Base-by-base conservation (phyloP, 2,888 invertebrate genomes). In the Apeira syringaria region DNA sequence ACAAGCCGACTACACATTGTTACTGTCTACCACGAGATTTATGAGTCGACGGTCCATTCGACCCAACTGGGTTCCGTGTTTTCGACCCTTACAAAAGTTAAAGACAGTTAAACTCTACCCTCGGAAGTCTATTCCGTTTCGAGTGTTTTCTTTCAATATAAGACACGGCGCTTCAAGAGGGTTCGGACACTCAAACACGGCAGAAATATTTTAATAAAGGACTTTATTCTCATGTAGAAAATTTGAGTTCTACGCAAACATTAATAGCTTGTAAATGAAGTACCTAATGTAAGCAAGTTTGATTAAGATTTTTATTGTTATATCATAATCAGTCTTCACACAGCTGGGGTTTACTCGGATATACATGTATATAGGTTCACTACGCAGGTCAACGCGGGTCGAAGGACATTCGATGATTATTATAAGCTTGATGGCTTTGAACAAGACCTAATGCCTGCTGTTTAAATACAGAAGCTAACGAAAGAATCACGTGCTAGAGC, bases 1-100 rank as follows among this genome's bases (percentile, higher is more conserved):
- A 66, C 64, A 62, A 59, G 61, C 60, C 51, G 52, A 64, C 60
- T 61, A 66, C 68, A 72, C 66, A 66, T 64, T 64, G 68, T 70
- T 65, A 68, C 65, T 64, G 70, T 64, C 65, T 58, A 47, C 44
- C 39, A 47, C 27, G 24, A 68, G 68, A 74, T 73, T 74, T 73
- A 73, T 70, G 58, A 53, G 47, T 33, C 27, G 42, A 53, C 56
- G 61, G 61, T 65, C 58, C 56, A 56, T 63, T 57, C 59, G 53
- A 59, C 44, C 53, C 38, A 53, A 51, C 47, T 47, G 40, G 35
- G 43, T 38, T 43, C 43, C 38, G 36, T 59, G 50, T 64, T 63
- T 65, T 64, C 56, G 56, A 59, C 62, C 64, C 64, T 59, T 47
- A 47, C 56, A 50, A 61, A 63, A 62, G 60, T 68, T 64, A 68